Percentiles rank a stretch among this genome's conserved stretches.
phyloP scores from a whole-genome alignment of 1,140 invertebrate genomes.

The Sitodiplosis mosellana region DNA sequence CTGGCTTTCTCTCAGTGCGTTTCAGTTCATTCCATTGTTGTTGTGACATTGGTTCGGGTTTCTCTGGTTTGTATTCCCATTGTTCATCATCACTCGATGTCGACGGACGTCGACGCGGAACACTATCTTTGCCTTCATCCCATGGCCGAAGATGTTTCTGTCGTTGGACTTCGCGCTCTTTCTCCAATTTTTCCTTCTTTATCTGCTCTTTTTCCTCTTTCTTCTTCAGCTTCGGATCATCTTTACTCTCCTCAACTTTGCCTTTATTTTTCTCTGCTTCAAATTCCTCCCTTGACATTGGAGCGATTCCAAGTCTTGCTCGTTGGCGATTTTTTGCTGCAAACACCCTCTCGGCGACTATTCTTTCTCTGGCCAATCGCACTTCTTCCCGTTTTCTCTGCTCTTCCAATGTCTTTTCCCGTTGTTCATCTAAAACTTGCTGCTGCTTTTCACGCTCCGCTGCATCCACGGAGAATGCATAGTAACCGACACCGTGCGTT shows the following conservation, averaged over 20 bases:
- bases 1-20: slow-evolving; percentile 38
- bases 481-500: slow-evolving; percentile 76
- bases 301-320: slow-evolving; percentile 52
- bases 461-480: slow-evolving; percentile 70
- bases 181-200: slow-evolving; percentile 17
- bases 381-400: slow-evolving; percentile 42
- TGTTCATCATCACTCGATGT: slow-evolving; percentile 16
- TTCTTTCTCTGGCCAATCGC: slow-evolving; percentile 42
- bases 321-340: slow-evolving; percentile 61
- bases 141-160: slow-evolving; percentile 41
- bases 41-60: slow-evolving; percentile 39
- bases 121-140: slow-evolving; percentile 38
- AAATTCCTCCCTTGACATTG: slow-evolving; percentile 13
- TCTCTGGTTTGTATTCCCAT: slow-evolving; percentile 29
- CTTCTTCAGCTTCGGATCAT: slow-evolving; percentile 24
- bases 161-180: slow-evolving; percentile 27
- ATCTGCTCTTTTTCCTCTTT: slow-evolving; percentile 23
- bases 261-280: slow-evolving; percentile 22
- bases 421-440: slow-evolving; percentile 44
- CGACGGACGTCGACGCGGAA: slow-evolving; percentile 3
- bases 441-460: slow-evolving; percentile 55
- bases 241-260: slow-evolving; percentile 26
- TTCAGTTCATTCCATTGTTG: slow-evolving; percentile 63
- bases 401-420: slow-evolving; percentile 48
- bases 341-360: slow-evolving; percentile 52